phyloP scores from a whole-genome alignment of 2,888 invertebrate species.

The Drosophila rellima region DNA sequence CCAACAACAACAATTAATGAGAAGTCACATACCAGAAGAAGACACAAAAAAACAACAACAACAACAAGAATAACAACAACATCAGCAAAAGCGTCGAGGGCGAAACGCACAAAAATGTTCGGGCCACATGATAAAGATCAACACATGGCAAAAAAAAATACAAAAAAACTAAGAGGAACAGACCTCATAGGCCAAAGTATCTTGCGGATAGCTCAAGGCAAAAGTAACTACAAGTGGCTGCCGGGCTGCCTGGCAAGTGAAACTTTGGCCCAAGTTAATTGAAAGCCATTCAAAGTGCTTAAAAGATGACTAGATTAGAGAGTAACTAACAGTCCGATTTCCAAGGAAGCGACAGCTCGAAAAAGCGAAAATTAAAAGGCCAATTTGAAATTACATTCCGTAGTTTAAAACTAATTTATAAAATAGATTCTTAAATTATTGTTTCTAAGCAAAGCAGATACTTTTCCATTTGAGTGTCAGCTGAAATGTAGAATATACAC shows the following conservation, averaged over 20 bases:
- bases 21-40: conserved; percentile 66
- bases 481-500: no score
- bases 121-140: conserved; percentile 69
- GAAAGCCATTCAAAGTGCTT: conserved; percentile 44
- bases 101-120: conserved; percentile 62
- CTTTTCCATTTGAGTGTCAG: not conserved
- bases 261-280: conserved; percentile 52
- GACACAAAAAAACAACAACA: conserved; percentile 33
- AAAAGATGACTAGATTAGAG: conserved; percentile 31
- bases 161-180: conserved; percentile 13
- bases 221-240: conserved; percentile 34
- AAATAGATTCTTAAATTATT: not conserved
- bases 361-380: not conserved
- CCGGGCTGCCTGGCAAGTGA: conserved; percentile 26
- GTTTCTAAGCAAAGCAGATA: not conserved
- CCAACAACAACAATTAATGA: conserved; percentile 73
- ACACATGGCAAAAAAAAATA: conserved; percentile 61
- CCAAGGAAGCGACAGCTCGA: conserved; percentile 2
- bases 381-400: not conserved
- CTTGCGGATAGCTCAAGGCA: conserved; percentile 40
- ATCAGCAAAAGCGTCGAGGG: conserved; percentile 42
- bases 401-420: not conserved
- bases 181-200: conserved; percentile 47
- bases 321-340: conserved; percentile 3
- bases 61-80: conserved; percentile 36